These are phyloP conservation scores for Pachyuromys duprasi DNA, from an alignment of 2,797 vertebrate species.

Conservation along the genomic window DNA sequence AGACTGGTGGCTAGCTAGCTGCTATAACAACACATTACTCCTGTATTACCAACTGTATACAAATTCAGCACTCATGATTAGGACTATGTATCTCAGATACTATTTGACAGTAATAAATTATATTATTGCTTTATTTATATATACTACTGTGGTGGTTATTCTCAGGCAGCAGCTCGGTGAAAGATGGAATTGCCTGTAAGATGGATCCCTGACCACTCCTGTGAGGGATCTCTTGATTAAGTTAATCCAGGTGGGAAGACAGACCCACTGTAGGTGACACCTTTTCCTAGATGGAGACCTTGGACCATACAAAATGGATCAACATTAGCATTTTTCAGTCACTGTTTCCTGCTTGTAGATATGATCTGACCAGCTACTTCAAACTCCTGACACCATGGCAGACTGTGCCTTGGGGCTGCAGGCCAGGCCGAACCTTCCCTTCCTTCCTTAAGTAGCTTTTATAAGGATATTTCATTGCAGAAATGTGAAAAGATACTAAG, in stretches of 20 bases:
- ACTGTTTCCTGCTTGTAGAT: not conserved
- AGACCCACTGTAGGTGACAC: not conserved
- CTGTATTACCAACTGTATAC: no score
- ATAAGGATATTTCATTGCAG: not conserved
- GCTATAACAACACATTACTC: not conserved
- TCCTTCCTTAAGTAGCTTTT: not conserved
- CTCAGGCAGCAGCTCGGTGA: not conserved
- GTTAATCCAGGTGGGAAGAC: not conserved
- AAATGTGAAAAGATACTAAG: not conserved
- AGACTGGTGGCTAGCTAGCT: not conserved
- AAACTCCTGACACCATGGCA: not conserved
- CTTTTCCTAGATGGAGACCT: not conserved
- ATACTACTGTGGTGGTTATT: not conserved
- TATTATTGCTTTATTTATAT: not conserved
- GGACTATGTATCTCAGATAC: not conserved
- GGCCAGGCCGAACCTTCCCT: not conserved
- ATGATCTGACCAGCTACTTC: no score
- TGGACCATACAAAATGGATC: not conserved
- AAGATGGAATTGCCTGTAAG: not conserved
- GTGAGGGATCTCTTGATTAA: not conserved
- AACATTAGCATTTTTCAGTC: no score
- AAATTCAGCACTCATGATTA: not conserved
- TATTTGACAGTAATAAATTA: not conserved
- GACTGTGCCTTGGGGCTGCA: not conserved
- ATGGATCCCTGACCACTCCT: not conserved